Base-by-base conservation (phyloP, 2,888 invertebrate species). In the Labia minor region DNA sequence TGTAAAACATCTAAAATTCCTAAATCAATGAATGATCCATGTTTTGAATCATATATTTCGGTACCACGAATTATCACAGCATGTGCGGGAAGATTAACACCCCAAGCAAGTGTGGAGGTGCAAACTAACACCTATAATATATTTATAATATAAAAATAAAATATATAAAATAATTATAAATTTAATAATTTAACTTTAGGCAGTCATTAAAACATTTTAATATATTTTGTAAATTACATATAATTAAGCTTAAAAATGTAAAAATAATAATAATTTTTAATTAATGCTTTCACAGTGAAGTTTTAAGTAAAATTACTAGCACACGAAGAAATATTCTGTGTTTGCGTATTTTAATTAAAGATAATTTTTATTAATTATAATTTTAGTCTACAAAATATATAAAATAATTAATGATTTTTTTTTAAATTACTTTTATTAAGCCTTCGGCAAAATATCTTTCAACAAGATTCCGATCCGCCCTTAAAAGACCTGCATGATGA, bases 51-150 rank as follows among this genome's bases (percentile, higher is more conserved):
- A 78, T 99, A 99, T 71, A 99, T 90, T 77, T 96, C 95, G 8
- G 99, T 99, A 21, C 96, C 95, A 78, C 91, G 87, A 70, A 96
- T 96, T 64, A 99, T 86, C 70, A 99, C 98, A 26, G 95, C 97
- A 77, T 98, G 97, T 0, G 99, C 99, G 0, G 99, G 99, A 71
- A 99, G 82, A 80, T 99, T 99, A 3, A 99, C 98, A 72, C 99
- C 99, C 99, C 99, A 99, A 21, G 99, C 99, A 26, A 99, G 81
- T 0, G 99, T 99, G 0, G 99, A 92, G 0, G 99, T 99, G 76
- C 98, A 98, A 8, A 95, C 91, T 1, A 99, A 80, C 3, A 49
- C 49, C 49, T 49, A 14, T 6, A 26, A 26, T 26, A 26, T 26
- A 26, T 26, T 26, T 11, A 83, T 65, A n/a, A n/a, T 16, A 61